Conservation (phyloP, 2,888 invertebrate species). For the Crematogaster levior region DNA sequence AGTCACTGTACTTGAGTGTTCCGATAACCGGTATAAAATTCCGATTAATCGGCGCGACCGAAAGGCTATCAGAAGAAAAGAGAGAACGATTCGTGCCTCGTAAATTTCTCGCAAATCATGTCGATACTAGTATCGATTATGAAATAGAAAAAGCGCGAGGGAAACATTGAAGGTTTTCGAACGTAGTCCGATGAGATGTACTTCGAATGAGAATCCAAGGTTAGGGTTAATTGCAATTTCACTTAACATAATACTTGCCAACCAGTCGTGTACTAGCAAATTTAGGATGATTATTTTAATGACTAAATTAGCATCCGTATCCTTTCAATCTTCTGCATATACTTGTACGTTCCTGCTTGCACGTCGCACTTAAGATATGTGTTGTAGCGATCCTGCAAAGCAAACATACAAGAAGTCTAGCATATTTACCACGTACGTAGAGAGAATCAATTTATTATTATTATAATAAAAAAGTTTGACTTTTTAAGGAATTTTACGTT, state of each 20-base stretch:
- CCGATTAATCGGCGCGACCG: neutral
- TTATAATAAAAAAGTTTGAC: neutral
- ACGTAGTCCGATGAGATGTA: neutral
- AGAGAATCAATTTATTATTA: neutral
- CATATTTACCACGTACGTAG: neutral
- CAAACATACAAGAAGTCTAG: neutral
- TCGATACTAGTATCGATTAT: conserved; percentile 14
- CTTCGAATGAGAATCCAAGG: neutral
- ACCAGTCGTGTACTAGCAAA: neutral
- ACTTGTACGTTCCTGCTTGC: neutral
- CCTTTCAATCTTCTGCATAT: conserved; percentile 21
- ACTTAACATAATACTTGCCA: conserved; percentile 27
- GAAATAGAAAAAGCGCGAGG: neutral
- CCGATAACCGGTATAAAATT: neutral
- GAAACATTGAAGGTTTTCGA: neutral
- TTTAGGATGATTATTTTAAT: conserved; percentile 46
- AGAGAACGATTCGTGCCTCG: neutral
- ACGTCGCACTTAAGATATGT: neutral
- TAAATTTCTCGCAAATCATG: conserved; percentile 11
- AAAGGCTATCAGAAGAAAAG: neutral
- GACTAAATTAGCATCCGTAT: conserved; percentile 27
- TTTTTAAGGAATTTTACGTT: neutral
- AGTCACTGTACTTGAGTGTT: neutral
- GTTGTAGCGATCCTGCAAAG: neutral
- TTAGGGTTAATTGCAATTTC: conserved; percentile 45